Base-by-base conservation (phyloP, 2,797 vertebrate genomes). In the Sternarchorhynchus goeldii region DNA sequence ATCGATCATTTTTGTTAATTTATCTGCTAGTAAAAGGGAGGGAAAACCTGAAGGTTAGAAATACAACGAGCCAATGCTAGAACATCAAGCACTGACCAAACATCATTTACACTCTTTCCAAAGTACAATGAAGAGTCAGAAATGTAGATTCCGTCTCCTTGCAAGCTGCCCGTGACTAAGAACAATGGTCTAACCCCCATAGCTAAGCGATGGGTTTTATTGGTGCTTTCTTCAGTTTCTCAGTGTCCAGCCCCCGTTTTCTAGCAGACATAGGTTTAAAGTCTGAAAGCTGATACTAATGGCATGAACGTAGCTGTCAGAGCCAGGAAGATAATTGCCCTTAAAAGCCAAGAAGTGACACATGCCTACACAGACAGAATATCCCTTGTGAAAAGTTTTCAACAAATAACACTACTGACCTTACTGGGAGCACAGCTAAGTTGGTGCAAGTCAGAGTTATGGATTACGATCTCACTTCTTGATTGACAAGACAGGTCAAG, bases 281-380 rank as follows among this genome's bases (percentile, higher is more conserved):
- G 53, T 82, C 55, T 84, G 82, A 85, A 82, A 90, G 79, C 67
- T 81, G 32, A 91, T 78, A 82, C 82, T 85, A 71, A 87, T 83
- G 75, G 78, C 75, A 72, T 74, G 53, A 64, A 56, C 77, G 72
- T 81, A 69, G 79, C 50, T 78, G 73, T 68, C 7, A 73, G 72
- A 71, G 66, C 84, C 68, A 83, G 79, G 75, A 81, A 67, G 84
- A 71, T 68, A 58, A 77, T 73, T 69, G 79, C 74, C 57, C 66
- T 75, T 70, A 78, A 82, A 86, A 81, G 78, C 41, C 7, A 31
- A 65, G 77, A 81, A 65, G 78, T 59, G 63, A 55, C 36, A 63
- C 32, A 67, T 72, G 63, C 69, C 29, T 59, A 65, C 41, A 25
- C 58, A 39, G 77, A 81, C 21, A 84, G 31, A 76, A 62, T 25